Conservation (phyloP, 2,797 vertebrate genomes). For the Calcarius lapponicus region DNA sequence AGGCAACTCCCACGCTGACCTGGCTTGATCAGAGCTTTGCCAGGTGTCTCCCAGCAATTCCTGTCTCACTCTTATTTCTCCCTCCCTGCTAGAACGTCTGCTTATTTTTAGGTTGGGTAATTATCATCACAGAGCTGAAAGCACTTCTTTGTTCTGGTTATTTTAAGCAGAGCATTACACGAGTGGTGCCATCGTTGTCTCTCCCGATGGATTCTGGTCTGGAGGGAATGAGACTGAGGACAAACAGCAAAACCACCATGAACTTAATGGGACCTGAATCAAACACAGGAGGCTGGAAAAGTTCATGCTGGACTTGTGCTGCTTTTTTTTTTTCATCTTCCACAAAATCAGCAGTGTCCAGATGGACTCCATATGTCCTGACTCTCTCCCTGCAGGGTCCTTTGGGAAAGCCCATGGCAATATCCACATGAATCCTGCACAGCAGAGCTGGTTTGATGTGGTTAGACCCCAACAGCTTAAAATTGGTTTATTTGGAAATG, state of each 20-base stretch:
- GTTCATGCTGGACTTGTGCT: background rate
- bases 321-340: background rate
- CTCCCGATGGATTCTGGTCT: background rate
- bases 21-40: background rate
- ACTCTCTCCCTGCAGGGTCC: background rate
- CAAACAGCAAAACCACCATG: background rate
- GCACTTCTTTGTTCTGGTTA: constrained; percentile 21
- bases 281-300: background rate
- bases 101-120: constrained; percentile 55
- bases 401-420: background rate
- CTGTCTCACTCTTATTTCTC: background rate
- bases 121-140: constrained; percentile 9
- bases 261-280: background rate
- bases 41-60: background rate
- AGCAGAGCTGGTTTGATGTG: background rate
- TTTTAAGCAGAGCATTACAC: constrained; percentile 2
- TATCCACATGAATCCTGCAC: background rate
- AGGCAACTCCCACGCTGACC: background rate
- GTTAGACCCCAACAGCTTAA: background rate
- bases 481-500: background rate
- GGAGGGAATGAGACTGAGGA: background rate
- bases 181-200: background rate
- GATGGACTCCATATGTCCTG: background rate
- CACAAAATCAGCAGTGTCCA: background rate
- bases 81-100: background rate